phyloP scores from a whole-genome alignment of 1,140 invertebrate species.

The Aporrectodea caliginosa region DNA sequence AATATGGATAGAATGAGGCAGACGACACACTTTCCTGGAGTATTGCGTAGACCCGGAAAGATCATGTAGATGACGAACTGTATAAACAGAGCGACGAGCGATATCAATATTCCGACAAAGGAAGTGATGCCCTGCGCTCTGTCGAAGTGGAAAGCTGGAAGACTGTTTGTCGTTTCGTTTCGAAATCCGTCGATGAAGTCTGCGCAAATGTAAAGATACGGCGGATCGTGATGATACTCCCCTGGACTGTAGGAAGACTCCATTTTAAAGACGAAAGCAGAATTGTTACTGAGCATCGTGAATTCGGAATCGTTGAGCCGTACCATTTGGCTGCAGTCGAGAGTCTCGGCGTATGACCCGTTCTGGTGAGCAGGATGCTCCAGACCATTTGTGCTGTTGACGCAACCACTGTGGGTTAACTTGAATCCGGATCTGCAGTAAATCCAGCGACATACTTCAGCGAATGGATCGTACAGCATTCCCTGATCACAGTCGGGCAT shows the following conservation, averaged over 20 bases:
- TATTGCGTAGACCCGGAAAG: slow-evolving; percentile 55
- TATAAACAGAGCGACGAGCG: slow-evolving; percentile 37
- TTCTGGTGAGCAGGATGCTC: too few relatives aligned
- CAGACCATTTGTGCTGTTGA: too few relatives aligned
- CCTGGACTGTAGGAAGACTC: slow-evolving; percentile 16
- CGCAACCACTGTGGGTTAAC: not conserved
- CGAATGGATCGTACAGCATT: not conserved
- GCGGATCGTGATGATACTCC: too few relatives aligned
- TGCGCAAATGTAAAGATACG: too few relatives aligned
- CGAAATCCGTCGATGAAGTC: too few relatives aligned
- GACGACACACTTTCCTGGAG: slow-evolving; percentile 58
- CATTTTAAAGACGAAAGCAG: slow-evolving; percentile 16
- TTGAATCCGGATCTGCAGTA: not conserved
- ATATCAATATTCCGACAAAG: slow-evolving; percentile 36
- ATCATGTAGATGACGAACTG: slow-evolving; percentile 50
- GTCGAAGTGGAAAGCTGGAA: slow-evolving; percentile 8
- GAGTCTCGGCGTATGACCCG: too few relatives aligned
- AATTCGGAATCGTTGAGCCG: too few relatives aligned
- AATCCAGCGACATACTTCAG: not conserved
- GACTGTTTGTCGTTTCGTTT: not conserved
- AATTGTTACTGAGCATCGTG: slow-evolving; percentile 23
- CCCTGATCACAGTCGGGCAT: too few relatives aligned
- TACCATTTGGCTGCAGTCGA: too few relatives aligned
- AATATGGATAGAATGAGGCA: slow-evolving; percentile 55
- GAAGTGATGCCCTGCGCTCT: slow-evolving; percentile 35